Conservation (phyloP, 2,888 invertebrate genomes). For the Napeogenes sylphis region DNA sequence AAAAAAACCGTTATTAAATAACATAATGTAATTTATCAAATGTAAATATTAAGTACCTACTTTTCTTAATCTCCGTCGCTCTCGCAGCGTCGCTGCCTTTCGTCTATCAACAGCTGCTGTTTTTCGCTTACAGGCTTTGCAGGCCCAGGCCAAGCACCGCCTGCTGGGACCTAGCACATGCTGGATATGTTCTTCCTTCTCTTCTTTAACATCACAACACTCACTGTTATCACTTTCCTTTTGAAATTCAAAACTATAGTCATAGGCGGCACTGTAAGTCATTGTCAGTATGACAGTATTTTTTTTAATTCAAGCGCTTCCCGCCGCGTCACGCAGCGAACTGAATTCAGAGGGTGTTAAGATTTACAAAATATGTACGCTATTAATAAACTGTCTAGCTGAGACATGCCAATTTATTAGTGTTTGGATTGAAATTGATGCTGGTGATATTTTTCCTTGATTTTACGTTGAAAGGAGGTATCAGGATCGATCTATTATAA, state of each 20-base stretch:
- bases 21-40: background rate
- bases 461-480: constrained; percentile 73
- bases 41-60: constrained; percentile 67
- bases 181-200: constrained; percentile 65
- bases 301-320: constrained; percentile 63
- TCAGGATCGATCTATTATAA: constrained; percentile 21
- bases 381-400: constrained; percentile 68
- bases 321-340: constrained; percentile 58
- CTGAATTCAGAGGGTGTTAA: constrained; percentile 65
- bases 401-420: constrained; percentile 76
- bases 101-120: constrained; percentile 96
- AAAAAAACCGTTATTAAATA: background rate
- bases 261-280: constrained; percentile 55
- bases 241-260: constrained; percentile 48
- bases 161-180: constrained; percentile 78
- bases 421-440: constrained; percentile 77
- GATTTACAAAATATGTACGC: constrained; percentile 73
- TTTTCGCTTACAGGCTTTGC: constrained; percentile 98
- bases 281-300: constrained; percentile 40
- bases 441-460: constrained; percentile 68
- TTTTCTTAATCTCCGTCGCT: constrained; percentile 94
- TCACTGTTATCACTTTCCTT: constrained; percentile 40
- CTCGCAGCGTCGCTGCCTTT: constrained; percentile 97
- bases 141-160: constrained; percentile 96
- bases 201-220: constrained; percentile 57